Evolutionary conservation across 2,113 vertebrate genomes (phyloP).

Genomic region (Chelonoidis abingdonii): DNA sequence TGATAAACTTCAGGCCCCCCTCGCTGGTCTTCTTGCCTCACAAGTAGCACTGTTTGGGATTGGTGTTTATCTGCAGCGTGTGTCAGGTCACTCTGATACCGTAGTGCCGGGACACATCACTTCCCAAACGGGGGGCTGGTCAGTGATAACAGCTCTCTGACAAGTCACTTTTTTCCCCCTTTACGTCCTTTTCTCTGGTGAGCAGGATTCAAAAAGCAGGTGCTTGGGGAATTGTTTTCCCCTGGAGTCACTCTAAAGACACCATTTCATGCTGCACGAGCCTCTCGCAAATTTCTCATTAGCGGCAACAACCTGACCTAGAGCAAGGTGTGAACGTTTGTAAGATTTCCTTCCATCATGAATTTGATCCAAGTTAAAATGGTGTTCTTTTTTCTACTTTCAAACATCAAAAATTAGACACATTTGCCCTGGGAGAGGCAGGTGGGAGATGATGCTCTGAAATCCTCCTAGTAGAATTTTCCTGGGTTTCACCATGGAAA

Average conservation of each 20-base stretch:
- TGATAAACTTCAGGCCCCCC: constrained; percentile 43
- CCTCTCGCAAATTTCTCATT: constrained; percentile 42
- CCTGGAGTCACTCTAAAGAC: neutral
- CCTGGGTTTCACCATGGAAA: constrained; percentile 6
- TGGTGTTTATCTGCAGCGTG: constrained; percentile 43
- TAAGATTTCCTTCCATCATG: neutral
- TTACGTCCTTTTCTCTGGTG: neutral
- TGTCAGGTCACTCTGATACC: neutral
- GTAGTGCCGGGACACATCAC: constrained; percentile 15
- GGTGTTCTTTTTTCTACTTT: constrained; percentile 1
- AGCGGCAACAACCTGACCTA: neutral
- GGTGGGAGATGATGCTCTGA: constrained; percentile 16
- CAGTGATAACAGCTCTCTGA: constrained; percentile 41
- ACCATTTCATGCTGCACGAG: neutral
- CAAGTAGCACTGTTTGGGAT: neutral
- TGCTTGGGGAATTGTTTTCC: constrained; percentile 2
- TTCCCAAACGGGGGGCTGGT: constrained; percentile 11
- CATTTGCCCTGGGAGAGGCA: neutral
- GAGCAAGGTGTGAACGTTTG: neutral
- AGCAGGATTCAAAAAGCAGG: constrained; percentile 1
- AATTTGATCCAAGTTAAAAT: constrained; percentile 35
- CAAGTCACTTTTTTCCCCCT: neutral
- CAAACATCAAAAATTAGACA: constrained; percentile 1
- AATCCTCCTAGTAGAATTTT: neutral
- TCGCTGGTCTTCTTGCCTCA: constrained; percentile 49